phyloP scores from a whole-genome alignment of 37 sponge, comb jelly and placozoan species.

The Chondrilla cf. caribensis region DNA sequence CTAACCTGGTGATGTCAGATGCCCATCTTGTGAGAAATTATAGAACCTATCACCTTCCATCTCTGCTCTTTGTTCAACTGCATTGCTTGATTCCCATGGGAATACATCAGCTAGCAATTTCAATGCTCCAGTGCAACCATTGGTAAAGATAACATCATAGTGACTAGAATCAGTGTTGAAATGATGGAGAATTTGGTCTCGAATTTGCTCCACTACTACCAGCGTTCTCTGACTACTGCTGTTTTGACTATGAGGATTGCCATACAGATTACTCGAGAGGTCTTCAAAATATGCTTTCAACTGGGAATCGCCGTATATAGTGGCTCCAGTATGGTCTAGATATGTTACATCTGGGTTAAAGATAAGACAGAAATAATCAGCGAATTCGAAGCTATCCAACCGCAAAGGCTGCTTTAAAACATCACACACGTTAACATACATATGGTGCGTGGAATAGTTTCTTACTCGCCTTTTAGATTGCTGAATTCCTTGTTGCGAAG shows the following conservation, averaged over 20 bases:
- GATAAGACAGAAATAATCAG: not conserved
- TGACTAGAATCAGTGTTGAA: conserved; percentile 58
- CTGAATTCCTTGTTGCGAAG: too few species aligned
- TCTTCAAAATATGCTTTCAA: conserved; percentile 51
- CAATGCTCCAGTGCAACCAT: conserved; percentile 78
- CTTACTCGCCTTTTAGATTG: too few species aligned
- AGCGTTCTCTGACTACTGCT: conserved; percentile 55
- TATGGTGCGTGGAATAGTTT: too few species aligned
- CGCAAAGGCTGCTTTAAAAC: too few species aligned
- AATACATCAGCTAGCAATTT: conserved; percentile 68
- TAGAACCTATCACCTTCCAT: too few species aligned
- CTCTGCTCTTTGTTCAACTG: too few species aligned
- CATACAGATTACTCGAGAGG: conserved; percentile 64
- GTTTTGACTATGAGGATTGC: conserved; percentile 88
- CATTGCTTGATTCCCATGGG: conserved; percentile 54
- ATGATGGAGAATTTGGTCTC: conserved; percentile 61
- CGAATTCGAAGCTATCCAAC: too few species aligned
- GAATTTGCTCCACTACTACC: conserved; percentile 43
- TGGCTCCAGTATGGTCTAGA: conserved; percentile 89
- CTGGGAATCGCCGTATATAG: conserved; percentile 72
- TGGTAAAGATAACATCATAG: conserved; percentile 83
- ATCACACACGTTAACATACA: too few species aligned
- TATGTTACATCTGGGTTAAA: conserved; percentile 71
- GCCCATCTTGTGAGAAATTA: too few species aligned
- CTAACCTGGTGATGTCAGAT: too few species aligned